Evolutionary conservation across 2,113 vertebrate genomes (phyloP).

Genomic region (Conger conger): DNA sequence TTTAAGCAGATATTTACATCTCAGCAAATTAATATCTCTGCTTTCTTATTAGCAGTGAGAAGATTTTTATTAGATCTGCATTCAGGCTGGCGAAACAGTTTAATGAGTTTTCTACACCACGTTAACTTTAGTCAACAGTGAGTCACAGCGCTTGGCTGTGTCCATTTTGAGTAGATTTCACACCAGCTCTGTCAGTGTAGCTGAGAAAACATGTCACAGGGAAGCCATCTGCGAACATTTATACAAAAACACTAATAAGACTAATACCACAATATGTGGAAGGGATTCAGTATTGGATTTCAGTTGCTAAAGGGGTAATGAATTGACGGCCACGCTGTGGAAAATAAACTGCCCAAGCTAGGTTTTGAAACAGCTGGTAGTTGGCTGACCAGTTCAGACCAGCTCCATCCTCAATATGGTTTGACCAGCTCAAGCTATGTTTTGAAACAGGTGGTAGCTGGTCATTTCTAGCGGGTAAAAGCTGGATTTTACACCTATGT

Average conservation of each 20-base stretch:
- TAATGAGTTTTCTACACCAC: constrained; percentile 4
- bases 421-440: too few species aligned
- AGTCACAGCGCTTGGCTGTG: background rate
- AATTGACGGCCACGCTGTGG: background rate
- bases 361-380: too few species aligned
- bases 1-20: background rate
- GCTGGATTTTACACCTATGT: too few species aligned
- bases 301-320: background rate
- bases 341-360: too few species aligned
- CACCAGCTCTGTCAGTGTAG: background rate
- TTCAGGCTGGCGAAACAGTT: background rate
- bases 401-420: too few species aligned
- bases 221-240: background rate
- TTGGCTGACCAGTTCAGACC: too few species aligned
- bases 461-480: too few species aligned
- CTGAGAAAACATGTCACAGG: background rate
- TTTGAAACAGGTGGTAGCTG: too few species aligned
- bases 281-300: background rate
- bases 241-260: background rate
- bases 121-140: constrained; percentile 7
- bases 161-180: background rate
- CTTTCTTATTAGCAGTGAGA: background rate
- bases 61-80: background rate
- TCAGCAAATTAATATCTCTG: background rate
- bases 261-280: background rate